phyloP scores from a whole-genome alignment of 2,888 invertebrate species.

The Julus scanicus region DNA sequence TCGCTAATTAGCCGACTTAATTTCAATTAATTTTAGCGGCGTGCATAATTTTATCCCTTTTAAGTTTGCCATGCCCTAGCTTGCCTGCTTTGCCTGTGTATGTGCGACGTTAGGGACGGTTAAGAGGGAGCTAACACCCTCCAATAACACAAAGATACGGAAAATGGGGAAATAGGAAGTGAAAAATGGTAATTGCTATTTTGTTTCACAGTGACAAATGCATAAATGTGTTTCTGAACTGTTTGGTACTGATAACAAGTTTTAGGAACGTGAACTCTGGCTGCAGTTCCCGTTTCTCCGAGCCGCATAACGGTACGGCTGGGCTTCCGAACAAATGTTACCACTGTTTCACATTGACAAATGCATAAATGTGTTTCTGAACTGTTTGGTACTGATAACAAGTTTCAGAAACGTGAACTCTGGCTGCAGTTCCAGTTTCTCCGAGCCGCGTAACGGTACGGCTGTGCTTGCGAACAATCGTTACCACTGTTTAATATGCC shows the following conservation, averaged over 20 bases:
- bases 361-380: not conserved
- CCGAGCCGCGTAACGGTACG: not conserved
- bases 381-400: not conserved
- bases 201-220: not conserved
- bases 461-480: not conserved
- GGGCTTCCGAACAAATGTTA: not conserved
- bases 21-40: slow-evolving; percentile 30
- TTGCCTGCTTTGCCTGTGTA: not conserved
- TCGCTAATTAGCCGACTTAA: slow-evolving; percentile 44
- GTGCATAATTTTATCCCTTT: no score
- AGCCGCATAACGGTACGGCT: not conserved
- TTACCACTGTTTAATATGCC: no score
- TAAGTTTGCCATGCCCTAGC: not conserved
- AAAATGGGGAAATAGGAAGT: no score
- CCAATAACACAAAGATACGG: no score
- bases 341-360: not conserved
- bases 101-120: not conserved
- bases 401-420: not conserved
- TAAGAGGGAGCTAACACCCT: not conserved
- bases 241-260: not conserved
- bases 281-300: not conserved
- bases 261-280: not conserved
- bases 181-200: no score
- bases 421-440: not conserved
- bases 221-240: not conserved